Evolutionary conservation across 2,113 vertebrate genomes (phyloP).

Genomic region (Puma concolor): DNA sequence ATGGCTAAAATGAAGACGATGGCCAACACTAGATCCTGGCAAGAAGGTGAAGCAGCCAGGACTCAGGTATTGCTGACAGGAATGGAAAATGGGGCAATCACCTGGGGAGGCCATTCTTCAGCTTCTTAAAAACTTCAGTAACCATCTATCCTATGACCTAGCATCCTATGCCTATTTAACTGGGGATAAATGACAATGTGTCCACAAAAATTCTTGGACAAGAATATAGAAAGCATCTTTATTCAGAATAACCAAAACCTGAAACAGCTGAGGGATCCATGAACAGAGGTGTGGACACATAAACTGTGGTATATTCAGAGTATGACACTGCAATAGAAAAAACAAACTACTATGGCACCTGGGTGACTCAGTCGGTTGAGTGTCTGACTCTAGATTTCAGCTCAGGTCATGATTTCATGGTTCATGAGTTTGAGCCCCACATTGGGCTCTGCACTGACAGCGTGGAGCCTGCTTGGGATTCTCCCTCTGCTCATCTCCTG

Average conservation of each 20-base stretch:
- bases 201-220: not conserved
- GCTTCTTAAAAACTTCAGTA: not conserved
- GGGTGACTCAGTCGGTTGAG: no score
- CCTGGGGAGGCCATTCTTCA: not conserved
- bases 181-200: not conserved
- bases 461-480: no score
- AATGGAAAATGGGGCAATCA: not conserved
- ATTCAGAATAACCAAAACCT: not conserved
- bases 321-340: not conserved
- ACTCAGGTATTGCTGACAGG: not conserved
- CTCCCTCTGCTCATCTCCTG: no score
- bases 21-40: not conserved
- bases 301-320: not conserved
- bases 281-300: not conserved
- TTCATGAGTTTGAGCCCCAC: no score
- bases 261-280: not conserved
- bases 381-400: no score
- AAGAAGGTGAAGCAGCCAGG: not conserved
- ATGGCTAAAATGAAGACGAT: not conserved
- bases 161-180: not conserved
- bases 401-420: no score
- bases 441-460: no score
- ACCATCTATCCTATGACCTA: not conserved
- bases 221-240: not conserved
- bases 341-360: not conserved